Conservation (phyloP, 2,888 invertebrate species). For the Phasia obesa region DNA sequence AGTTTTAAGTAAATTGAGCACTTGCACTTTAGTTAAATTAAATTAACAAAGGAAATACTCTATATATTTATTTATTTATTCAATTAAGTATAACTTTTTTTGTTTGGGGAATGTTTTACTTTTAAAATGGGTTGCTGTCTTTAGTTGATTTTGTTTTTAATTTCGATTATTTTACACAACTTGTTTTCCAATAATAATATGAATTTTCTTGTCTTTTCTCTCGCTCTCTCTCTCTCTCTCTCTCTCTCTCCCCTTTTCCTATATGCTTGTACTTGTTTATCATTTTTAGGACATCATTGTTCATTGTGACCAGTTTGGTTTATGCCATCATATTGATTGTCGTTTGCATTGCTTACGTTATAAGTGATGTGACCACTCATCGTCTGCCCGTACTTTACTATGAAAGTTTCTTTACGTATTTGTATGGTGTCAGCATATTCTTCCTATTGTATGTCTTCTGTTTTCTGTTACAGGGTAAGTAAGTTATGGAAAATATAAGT, state of each 20-base stretch:
- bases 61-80: too few species aligned
- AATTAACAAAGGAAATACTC: constrained; percentile 22
- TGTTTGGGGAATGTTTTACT: constrained; percentile 37
- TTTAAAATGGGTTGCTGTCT: constrained; percentile 17
- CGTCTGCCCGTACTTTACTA: constrained; percentile 95
- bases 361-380: constrained; percentile 96
- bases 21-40: constrained; percentile 50
- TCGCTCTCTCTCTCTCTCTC: constrained; percentile 11
- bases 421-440: constrained; percentile 95
- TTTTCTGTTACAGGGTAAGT: constrained; percentile 92
- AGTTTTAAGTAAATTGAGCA: constrained; percentile 53
- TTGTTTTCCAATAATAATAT: constrained; percentile 45
- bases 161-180: constrained; percentile 33
- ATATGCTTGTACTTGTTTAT: constrained; percentile 25
- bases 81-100: neutral
- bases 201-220: constrained; percentile 13
- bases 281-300: constrained; percentile 90
- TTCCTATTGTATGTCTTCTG: constrained; percentile 97
- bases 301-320: constrained; percentile 97
- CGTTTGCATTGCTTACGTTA: constrained; percentile 95
- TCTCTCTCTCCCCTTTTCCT: constrained; percentile 9
- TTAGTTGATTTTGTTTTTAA: constrained; percentile 45
- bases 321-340: constrained; percentile 97
- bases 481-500: too few species aligned
- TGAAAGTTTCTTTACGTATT: constrained; percentile 97